These are phyloP conservation scores for Actinia equina DNA, from an alignment of 64 coral and sea anemone genomes.

Conservation along the genomic window DNA sequence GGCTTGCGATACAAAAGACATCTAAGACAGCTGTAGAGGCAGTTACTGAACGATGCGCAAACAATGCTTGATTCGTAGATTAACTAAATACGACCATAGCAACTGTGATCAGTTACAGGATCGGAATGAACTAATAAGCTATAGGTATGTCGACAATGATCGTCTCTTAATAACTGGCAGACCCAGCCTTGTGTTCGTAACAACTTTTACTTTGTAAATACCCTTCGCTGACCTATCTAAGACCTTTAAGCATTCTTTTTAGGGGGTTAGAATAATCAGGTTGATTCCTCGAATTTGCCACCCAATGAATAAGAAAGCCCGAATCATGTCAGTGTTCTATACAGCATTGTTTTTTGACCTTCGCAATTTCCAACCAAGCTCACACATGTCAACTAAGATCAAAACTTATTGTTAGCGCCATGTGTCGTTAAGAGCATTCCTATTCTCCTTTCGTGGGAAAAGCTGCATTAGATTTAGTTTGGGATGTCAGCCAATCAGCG, in stretches of 20 bases:
- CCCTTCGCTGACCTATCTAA: neutral
- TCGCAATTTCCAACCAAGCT: conserved; percentile 14
- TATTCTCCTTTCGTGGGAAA: conserved; percentile 62
- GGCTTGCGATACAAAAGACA: neutral
- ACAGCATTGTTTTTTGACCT: neutral
- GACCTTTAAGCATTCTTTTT: neutral
- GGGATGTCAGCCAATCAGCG: conserved; percentile 31
- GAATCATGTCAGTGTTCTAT: neutral
- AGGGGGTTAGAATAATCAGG: neutral
- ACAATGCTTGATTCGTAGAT: neutral
- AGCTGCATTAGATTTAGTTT: conserved; percentile 20
- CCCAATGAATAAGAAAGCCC: neutral
- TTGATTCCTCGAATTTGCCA: neutral
- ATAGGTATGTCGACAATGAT: neutral
- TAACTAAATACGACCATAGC: neutral
- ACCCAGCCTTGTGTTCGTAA: neutral
- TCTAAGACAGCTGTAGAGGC: neutral
- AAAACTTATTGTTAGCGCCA: conserved; percentile 40
- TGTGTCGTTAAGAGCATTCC: conserved; percentile 50
- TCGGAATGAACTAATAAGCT: neutral
- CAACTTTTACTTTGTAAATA: neutral
- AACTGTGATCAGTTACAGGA: neutral
- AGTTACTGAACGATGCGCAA: neutral
- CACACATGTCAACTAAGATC: neutral
- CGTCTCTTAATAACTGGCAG: neutral